phyloP scores from a whole-genome alignment of 2,797 vertebrate genomes.

The Rhyacichthys aspro region DNA sequence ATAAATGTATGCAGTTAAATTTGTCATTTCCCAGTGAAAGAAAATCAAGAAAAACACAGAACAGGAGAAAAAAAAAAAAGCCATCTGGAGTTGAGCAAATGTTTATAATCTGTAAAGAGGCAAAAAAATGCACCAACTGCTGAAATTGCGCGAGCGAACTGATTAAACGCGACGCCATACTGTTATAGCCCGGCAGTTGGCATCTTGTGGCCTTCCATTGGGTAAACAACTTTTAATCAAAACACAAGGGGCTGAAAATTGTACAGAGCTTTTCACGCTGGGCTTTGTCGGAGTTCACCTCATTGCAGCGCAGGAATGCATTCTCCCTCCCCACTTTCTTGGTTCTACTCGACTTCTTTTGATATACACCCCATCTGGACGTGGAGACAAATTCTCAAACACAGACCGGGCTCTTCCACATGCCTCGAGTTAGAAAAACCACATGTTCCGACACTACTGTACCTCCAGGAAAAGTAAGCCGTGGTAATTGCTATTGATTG shows the following conservation, averaged over 20 bases:
- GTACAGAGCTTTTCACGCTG: conserved; percentile 39
- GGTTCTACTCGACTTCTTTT: conserved; percentile 75
- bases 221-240: conserved; percentile 68
- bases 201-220: conserved; percentile 46
- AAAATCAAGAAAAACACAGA: conserved; percentile 7
- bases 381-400: conserved; percentile 66
- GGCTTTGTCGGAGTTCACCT: conserved; percentile 57
- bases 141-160: conserved; percentile 32
- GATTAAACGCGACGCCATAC: conserved; percentile 56
- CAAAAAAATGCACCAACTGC: conserved; percentile 18
- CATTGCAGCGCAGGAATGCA: conserved; percentile 72
- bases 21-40: conserved; percentile 31
- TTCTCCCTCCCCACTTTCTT: conserved; percentile 71
- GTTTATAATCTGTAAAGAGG: conserved; percentile 38
- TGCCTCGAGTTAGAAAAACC: conserved; percentile 53
- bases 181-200: conserved; percentile 29
- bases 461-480: conserved; percentile 40
- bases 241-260: conserved; percentile 42
- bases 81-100: conserved; percentile 12
- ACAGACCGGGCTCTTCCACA: conserved; percentile 57
- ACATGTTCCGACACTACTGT: conserved; percentile 63
- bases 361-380: conserved; percentile 76
- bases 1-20: conserved; percentile 4
- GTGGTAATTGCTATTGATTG: conserved; percentile 69
- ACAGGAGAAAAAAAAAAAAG: conserved; percentile 8